Evolutionary conservation across 2,113 vertebrate species (phyloP), one percentile per base, ranked within the genome.

Genomic region (Crotalus viridis): DNA sequence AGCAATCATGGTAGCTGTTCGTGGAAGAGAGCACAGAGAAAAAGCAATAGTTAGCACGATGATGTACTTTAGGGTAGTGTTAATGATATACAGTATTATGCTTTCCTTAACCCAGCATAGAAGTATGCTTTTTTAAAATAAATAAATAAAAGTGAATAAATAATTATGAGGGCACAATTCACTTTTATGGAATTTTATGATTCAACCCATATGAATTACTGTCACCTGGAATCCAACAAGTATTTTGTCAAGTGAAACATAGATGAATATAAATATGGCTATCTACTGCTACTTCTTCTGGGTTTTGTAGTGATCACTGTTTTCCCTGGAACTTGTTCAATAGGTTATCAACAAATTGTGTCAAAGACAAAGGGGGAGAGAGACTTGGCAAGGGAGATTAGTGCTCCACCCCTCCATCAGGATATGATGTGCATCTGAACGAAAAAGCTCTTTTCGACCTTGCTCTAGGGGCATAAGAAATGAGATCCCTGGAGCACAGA

Each of bases 1-100:
- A 97, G 96, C 94, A 94, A 97, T 96, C 95, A 94, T 94, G 85
- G 94, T 96, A 96, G 96, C 96, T 95, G 92, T 96, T 97, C 96
- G 94, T 97, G 96, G 91, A 93, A 93, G 97, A 96, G 92, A 97
- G 95, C 93, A 92, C 94, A 91, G 93, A 90, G 94, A 95, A 96
- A 97, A 95, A 95, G 43, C 95, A 93, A 93, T 92, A 93, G 95
- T 0, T n/a, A 96, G 96, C 95, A 96, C 95, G 95, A 81, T 94
- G 94, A 69, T 64, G 33, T 48, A 22, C 28, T 54, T 69, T 24
- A 54, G 85, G 74, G 39, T 5, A 92, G 59, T 24, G 4, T 4
- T 17, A 22, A 48, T 24, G 86, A 88, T 61, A 69, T 28, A 51
- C 48, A 51, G 48, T 51, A 55, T 21, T 26, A 5, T 88, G 19